phyloP scores from a whole-genome alignment of 2,797 vertebrate genomes.

The Ctenochaetus hawaiiensis region DNA sequence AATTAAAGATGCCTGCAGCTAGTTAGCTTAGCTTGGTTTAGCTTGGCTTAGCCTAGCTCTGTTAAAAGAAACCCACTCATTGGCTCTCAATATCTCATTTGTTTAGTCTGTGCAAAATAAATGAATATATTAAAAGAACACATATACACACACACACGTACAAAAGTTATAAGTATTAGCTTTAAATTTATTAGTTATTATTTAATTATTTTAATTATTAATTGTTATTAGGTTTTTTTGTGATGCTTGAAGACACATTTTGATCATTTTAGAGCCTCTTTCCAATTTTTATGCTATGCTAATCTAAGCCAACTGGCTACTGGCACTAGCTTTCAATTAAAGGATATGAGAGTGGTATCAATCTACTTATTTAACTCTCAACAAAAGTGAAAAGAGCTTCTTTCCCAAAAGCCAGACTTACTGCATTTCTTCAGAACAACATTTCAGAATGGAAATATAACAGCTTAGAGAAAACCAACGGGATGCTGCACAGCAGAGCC shows the following conservation, averaged over 20 bases:
- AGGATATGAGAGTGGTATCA: background rate
- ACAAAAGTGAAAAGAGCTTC: background rate
- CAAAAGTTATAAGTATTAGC: no score
- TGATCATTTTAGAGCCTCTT: no score
- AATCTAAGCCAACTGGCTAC: background rate
- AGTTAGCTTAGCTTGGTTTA: background rate
- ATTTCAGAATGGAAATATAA: conserved; percentile 19
- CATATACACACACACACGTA: no score
- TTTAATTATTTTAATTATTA: no score
- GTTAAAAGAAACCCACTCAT: no score
- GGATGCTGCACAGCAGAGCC: conserved; percentile 3
- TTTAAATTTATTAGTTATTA: no score
- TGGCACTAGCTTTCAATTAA: background rate
- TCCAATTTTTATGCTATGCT: background rate
- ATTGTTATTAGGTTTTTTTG: no score
- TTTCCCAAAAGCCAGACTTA: background rate
- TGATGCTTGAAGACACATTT: no score
- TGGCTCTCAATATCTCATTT: no score
- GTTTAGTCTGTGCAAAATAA: no score
- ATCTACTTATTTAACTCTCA: background rate
- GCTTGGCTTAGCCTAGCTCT: background rate
- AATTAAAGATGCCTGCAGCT: background rate
- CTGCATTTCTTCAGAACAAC: background rate
- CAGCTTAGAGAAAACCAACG: conserved; percentile 8
- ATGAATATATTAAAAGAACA: no score